Conservation (phyloP, 2,888 invertebrate genomes). For the Epinotia brunnichana region DNA sequence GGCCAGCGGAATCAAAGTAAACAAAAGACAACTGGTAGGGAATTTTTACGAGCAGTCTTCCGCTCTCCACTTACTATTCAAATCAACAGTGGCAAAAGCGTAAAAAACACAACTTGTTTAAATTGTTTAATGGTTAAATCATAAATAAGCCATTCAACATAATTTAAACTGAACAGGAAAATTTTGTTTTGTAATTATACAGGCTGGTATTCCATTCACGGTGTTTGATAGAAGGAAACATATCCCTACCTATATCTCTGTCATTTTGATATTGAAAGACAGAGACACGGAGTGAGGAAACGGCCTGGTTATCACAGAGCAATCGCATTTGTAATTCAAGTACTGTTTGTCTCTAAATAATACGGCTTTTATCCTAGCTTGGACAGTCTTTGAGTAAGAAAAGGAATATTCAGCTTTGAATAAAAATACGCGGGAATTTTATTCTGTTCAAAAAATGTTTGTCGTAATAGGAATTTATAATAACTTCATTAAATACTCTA, state of each 20-base stretch:
- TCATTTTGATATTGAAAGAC: no score
- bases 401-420: background rate
- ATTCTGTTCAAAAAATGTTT: background rate
- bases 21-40: background rate
- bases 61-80: background rate
- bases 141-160: conserved; percentile 2
- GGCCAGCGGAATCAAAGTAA: background rate
- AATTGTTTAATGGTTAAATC: background rate
- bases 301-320: background rate
- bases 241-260: no score
- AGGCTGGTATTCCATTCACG: background rate
- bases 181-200: background rate
- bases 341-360: background rate
- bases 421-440: background rate
- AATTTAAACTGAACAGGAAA: conserved; percentile 7
- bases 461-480: background rate
- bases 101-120: background rate
- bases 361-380: conserved; percentile 6
- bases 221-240: background rate
- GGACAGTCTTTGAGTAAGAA: background rate
- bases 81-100: background rate
- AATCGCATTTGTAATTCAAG: conserved; percentile 3
- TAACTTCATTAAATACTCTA: background rate
- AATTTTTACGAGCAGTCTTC: background rate
- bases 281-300: no score